Evolutionary conservation across 2,888 invertebrate species (phyloP), one percentile per base, ranked within the genome.

Genomic region (Apotomis turbidana): DNA sequence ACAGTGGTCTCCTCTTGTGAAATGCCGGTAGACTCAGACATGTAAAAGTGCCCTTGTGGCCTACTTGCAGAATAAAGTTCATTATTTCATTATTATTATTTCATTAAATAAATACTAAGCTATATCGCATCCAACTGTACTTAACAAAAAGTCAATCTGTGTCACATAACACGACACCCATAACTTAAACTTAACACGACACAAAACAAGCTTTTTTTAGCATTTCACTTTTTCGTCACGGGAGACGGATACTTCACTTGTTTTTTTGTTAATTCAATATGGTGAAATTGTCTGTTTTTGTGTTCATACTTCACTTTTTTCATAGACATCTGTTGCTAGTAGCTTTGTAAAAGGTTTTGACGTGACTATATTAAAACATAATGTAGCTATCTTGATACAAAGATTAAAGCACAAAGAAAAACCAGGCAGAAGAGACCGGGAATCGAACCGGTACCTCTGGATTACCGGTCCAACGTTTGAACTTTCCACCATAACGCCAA

Each of bases 161-260:
- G 66, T 46, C 66, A 66, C 66, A 64, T 13, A 66, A 66, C 54
- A 64, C 64, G 57, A 46, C 66, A 61, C 61, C 61, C 49, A 57
- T 66, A 66, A 66, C 44, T 66, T 66, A 66, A 66, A 66, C 64
- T 64, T 55, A 64, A 64, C 66, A 57, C 66, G 64, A 64, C 64
- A 64, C 64, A 64, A 64, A 64, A 66, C 66, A 27, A 54, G 15
- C 49, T 66, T 66, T 66, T 66, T 66, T 66, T 58, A n/a, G 12
- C 57, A 27, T 64, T 10, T 36, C 6, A 9, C 15, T 10, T 55
- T 46, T 64, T 64, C 44, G 4, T 27, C 27, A 41, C 41, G 41
- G 41, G 57, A 66, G 66, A 66, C 36, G 12, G 55, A 44, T 54
- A 38, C 54, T 64, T 41, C 8, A 5, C 44, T 12, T 44, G 13